Conservation (phyloP, 2,113 vertebrate genomes). For the Rutilus rutilus region DNA sequence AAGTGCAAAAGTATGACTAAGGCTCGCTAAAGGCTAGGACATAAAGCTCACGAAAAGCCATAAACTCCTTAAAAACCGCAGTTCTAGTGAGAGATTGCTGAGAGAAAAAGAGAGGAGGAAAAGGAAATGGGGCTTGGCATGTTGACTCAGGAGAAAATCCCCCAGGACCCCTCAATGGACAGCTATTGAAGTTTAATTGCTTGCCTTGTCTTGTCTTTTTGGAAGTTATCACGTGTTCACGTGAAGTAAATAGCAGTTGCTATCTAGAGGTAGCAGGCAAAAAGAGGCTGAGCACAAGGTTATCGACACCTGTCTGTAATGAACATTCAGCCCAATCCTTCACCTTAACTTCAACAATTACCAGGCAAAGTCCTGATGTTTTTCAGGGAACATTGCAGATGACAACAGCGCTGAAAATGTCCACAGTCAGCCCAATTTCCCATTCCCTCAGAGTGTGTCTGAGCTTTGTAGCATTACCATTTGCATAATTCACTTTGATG, state of each 20-base stretch:
- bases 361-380: conserved; percentile 45
- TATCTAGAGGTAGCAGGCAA: conserved; percentile 45
- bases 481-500: conserved; percentile 80
- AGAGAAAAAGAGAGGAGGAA: conserved; percentile 58
- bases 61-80: not conserved
- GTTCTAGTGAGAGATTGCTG: conserved; percentile 41
- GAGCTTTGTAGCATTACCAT: conserved; percentile 74
- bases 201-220: conserved; percentile 57
- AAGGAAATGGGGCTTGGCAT: conserved; percentile 75
- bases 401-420: conserved; percentile 62
- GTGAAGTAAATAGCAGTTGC: conserved; percentile 45
- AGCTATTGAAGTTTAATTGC: conserved; percentile 74
- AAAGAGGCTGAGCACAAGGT: conserved; percentile 13
- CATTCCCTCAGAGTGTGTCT: conserved; percentile 65
- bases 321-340: conserved; percentile 17
- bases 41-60: conserved; percentile 7
- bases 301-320: conserved; percentile 58
- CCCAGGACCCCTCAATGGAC: conserved; percentile 66
- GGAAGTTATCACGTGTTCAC: conserved; percentile 54
- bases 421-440: conserved; percentile 59
- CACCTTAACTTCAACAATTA: conserved; percentile 28
- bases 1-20: not conserved
- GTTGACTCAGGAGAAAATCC: conserved; percentile 72
- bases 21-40: not conserved
- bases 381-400: conserved; percentile 55